phyloP scores from a whole-genome alignment of 2,888 invertebrate genomes.

The Leptura quadrifasciata region DNA sequence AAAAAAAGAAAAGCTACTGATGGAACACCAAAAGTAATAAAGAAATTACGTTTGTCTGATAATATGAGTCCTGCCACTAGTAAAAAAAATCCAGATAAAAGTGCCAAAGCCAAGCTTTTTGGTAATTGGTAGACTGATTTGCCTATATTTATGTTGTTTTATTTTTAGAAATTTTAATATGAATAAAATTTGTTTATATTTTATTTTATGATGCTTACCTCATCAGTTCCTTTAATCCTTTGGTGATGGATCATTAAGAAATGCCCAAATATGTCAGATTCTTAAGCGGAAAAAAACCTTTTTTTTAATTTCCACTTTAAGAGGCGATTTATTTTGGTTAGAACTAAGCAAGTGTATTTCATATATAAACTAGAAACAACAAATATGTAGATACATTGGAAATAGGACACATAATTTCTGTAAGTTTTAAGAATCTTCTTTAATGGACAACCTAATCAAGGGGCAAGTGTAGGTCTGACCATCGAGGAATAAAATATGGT shows the following conservation, averaged over 20 bases:
- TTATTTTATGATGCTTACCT: neutral
- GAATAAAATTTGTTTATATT: slow-evolving; percentile 18
- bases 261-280: too few relatives aligned
- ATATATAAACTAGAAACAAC: too few relatives aligned
- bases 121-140: slow-evolving; percentile 41
- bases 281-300: too few relatives aligned
- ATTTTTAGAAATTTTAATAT: slow-evolving; percentile 30
- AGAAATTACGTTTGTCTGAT: slow-evolving; percentile 68
- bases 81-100: slow-evolving; percentile 50
- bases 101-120: slow-evolving; percentile 48
- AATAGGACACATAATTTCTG: too few relatives aligned
- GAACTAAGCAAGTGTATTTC: too few relatives aligned
- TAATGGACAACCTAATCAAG: too few relatives aligned
- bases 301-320: too few relatives aligned
- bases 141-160: slow-evolving; percentile 34
- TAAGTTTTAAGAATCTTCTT: too few relatives aligned
- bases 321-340: too few relatives aligned
- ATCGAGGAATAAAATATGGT: too few relatives aligned
- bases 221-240: neutral
- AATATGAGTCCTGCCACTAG: slow-evolving; percentile 66
- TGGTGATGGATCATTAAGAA: neutral
- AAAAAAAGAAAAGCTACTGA: slow-evolving; percentile 67
- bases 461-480: too few relatives aligned
- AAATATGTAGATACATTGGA: too few relatives aligned
- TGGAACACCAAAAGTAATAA: slow-evolving; percentile 68